Evolutionary conservation across 2,113 vertebrate genomes (phyloP).

Genomic region (Malurus alboscapulatus): DNA sequence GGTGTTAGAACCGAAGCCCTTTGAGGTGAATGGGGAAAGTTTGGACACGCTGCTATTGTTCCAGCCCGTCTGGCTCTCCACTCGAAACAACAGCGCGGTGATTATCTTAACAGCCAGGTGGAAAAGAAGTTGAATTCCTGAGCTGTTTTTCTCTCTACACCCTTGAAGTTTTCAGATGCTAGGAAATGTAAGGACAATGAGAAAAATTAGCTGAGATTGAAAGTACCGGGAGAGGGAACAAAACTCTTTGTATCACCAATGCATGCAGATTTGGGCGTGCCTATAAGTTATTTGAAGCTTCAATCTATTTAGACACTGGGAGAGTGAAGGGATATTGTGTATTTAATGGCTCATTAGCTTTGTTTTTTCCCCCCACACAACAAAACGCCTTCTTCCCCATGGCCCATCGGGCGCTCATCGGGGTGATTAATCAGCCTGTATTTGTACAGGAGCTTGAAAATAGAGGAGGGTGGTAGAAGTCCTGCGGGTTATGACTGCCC

Average conservation of each 20-base stretch:
- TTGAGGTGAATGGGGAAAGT: conserved; percentile 60
- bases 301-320: not conserved
- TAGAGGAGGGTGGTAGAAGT: not conserved
- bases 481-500: not conserved
- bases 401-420: not conserved
- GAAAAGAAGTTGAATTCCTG: conserved; percentile 42
- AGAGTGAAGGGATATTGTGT: not conserved
- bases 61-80: conserved; percentile 33
- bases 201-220: not conserved
- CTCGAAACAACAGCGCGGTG: conserved; percentile 13
- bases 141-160: not conserved
- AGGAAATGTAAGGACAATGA: not conserved
- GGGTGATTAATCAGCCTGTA: conserved; percentile 6
- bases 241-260: not conserved
- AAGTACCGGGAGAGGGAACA: not conserved
- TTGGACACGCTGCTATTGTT: conserved; percentile 33
- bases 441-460: conserved; percentile 15
- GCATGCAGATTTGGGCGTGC: not conserved
- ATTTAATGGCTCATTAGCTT: conserved; percentile 30
- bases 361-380: not conserved
- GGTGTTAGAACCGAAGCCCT: conserved; percentile 40
- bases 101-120: conserved; percentile 32
- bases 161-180: not conserved
- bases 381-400: not conserved
- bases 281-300: not conserved